Evolutionary conservation across 2,888 invertebrate genomes (phyloP).

Genomic region (Euzetes globulus): DNA sequence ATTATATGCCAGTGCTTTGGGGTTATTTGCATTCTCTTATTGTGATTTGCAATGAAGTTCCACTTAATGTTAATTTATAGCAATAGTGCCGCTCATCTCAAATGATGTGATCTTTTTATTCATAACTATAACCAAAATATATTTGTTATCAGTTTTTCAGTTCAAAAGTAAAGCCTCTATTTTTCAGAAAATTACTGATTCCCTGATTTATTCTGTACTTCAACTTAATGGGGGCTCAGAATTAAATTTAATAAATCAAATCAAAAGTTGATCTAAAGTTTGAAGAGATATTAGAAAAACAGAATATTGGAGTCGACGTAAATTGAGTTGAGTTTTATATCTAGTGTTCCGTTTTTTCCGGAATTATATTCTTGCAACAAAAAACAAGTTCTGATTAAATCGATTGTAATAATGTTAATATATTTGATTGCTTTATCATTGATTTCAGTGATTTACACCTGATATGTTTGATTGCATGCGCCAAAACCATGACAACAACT

Average conservation of each 20-base stretch:
- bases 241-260: background rate
- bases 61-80: conserved; percentile 25
- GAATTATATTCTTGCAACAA: background rate
- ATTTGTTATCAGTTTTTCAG: background rate
- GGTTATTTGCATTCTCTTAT: conserved; percentile 8
- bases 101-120: background rate
- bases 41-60: conserved; percentile 17
- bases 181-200: background rate
- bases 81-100: background rate
- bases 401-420: conserved; percentile 23
- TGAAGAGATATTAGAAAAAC: background rate
- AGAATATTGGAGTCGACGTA: background rate
- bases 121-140: background rate
- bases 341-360: too few species aligned
- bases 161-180: background rate
- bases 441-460: conserved; percentile 26
- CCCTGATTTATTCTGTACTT: background rate
- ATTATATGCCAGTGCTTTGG: background rate
- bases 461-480: conserved; percentile 2
- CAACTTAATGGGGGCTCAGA: background rate
- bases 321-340: background rate
- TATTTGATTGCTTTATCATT: conserved; percentile 9
- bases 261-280: background rate
- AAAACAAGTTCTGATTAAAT: background rate
- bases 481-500: conserved; percentile 25